Conservation (phyloP, 2,797 vertebrate genomes). For the Eleutherodactylus coqui region DNA sequence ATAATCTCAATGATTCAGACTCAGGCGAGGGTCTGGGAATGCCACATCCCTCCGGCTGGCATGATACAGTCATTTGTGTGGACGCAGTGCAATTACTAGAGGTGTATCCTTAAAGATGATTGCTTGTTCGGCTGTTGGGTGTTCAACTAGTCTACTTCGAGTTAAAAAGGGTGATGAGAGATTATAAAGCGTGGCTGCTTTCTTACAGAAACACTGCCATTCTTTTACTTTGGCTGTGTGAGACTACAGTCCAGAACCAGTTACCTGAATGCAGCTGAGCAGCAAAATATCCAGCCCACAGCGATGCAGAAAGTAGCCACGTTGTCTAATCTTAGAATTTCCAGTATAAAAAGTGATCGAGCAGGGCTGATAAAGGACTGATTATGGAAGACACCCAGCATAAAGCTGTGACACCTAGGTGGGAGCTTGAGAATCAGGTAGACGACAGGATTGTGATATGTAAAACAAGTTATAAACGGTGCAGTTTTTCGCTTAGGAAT, state of each 20-base stretch:
- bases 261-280: background rate
- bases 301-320: background rate
- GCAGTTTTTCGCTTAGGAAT: slow-evolving; percentile 95
- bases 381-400: background rate
- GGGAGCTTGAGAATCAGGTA: background rate
- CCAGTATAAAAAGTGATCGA: background rate
- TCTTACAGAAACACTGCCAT: background rate
- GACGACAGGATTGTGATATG: background rate
- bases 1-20: slow-evolving; percentile 67
- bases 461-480: slow-evolving; percentile 81
- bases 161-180: background rate
- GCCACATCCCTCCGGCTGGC: slow-evolving; percentile 62
- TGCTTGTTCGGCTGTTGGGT: too few species aligned
- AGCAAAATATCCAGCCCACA: background rate
- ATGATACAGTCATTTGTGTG: slow-evolving; percentile 54
- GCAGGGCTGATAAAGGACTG: background rate
- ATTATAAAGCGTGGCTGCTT: background rate
- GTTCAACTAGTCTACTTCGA: too few species aligned
- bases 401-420: background rate
- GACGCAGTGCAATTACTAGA: background rate
- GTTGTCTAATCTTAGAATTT: background rate
- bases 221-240: too few species aligned
- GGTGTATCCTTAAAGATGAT: background rate
- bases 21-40: slow-evolving; percentile 63
- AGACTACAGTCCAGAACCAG: background rate